These are phyloP conservation scores for Dryoscopus gambensis DNA, from an alignment of 2,113 vertebrate species.

Conservation along the genomic window DNA sequence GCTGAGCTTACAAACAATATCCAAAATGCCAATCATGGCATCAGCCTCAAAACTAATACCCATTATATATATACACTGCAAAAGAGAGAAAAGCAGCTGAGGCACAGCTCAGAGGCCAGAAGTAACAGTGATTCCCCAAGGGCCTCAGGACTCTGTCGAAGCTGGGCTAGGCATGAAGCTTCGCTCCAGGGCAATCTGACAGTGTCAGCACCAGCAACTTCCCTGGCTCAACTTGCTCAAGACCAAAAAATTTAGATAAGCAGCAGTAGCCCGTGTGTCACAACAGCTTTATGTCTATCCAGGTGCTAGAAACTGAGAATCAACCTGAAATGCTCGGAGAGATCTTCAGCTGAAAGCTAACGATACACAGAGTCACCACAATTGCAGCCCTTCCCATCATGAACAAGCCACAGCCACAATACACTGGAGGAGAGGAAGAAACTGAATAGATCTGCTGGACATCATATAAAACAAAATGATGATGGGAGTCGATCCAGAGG, in stretches of 20 bases:
- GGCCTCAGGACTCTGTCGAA: not conserved
- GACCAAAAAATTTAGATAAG: not conserved
- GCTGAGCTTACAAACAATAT: not conserved
- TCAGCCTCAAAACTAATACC: not conserved
- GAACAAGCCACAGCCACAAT: not conserved
- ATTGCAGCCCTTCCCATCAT: not conserved
- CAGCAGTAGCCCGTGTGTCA: not conserved
- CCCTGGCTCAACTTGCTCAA: not conserved
- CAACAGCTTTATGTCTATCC: not conserved
- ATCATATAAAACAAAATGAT: not conserved
- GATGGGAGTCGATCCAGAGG: not conserved
- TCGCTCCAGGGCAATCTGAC: rapidly evolving
- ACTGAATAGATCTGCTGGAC: not conserved
- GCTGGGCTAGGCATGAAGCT: not conserved
- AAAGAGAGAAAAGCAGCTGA: not conserved
- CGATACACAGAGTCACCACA: not conserved
- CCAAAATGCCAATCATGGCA: not conserved
- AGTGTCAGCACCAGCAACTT: not conserved
- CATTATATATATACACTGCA: not conserved
- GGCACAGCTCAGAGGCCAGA: not conserved
- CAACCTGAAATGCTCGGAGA: not conserved
- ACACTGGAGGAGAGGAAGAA: not conserved
- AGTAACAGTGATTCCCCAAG: not conserved
- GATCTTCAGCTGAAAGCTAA: not conserved
- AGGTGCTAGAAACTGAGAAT: not conserved